These are phyloP conservation scores for Drosophila kohkoa DNA, from an alignment of 1,140 invertebrate genomes.

Conservation along the genomic window DNA sequence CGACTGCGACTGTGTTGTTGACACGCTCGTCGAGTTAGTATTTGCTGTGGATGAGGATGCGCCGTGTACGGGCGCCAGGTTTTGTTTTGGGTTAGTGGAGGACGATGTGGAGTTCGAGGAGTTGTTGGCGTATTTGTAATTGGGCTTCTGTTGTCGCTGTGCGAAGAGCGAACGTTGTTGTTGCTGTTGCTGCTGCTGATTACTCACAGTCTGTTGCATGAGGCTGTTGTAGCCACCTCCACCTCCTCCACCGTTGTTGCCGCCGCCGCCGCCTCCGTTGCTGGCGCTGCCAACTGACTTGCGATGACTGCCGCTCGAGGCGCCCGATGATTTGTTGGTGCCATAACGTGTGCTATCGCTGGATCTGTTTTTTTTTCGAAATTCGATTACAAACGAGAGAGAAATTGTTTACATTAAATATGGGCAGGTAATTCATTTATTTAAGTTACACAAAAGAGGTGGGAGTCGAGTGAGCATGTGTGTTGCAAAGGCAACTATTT, in stretches of 20 bases:
- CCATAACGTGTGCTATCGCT: conserved; percentile 84
- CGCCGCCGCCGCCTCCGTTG: conserved; percentile 24
- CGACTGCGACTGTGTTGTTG: too few relatives aligned
- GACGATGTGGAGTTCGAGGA: conserved; percentile 63
- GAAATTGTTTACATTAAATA: neutral
- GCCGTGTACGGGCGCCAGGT: conserved; percentile 74
- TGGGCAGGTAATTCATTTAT: neutral
- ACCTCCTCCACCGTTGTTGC: conserved; percentile 57
- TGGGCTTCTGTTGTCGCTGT: conserved; percentile 74
- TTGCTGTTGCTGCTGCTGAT: conserved; percentile 76
- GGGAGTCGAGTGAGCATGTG: too few relatives aligned
- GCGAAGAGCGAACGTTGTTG: conserved; percentile 77
- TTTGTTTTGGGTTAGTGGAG: conserved; percentile 62
- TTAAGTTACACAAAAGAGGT: neutral
- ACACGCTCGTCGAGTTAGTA: conserved; percentile 56
- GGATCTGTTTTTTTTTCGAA: conserved; percentile 59
- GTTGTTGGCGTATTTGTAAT: conserved; percentile 70
- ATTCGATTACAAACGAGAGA: too few relatives aligned
- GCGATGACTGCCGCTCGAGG: conserved; percentile 83
- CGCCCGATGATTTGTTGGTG: conserved; percentile 84
- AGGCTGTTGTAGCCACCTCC: conserved; percentile 78
- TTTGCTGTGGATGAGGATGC: conserved; percentile 38
- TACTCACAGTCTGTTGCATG: conserved; percentile 85
- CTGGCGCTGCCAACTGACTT: conserved; percentile 69
- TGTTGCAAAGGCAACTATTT: too few relatives aligned